These are phyloP conservation scores for Notospermus geniculatus DNA, from an alignment of 1,140 invertebrate species.

Conservation along the genomic window DNA sequence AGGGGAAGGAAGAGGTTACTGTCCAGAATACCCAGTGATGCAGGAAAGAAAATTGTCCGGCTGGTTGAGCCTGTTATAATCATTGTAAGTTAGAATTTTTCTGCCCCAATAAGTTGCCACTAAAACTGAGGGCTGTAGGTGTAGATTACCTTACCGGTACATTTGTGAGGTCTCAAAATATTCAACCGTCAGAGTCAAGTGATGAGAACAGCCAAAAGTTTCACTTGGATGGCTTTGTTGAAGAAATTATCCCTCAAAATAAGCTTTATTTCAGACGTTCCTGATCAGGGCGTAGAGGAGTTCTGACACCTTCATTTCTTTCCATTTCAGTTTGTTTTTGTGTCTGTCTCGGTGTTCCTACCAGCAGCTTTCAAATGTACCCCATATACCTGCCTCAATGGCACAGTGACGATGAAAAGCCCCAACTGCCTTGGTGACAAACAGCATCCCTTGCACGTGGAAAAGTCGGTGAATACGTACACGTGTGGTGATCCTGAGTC, in stretches of 20 bases:
- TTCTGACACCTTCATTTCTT: background rate
- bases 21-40: conserved; percentile 30
- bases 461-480: conserved; percentile 33
- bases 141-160: too few relatives aligned
- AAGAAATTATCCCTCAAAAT: too few relatives aligned
- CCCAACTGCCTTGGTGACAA: conserved; percentile 42
- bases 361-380: conserved; percentile 42
- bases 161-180: too few relatives aligned
- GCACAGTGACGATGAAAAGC: conserved; percentile 26
- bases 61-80: conserved; percentile 48
- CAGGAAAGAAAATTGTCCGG: conserved; percentile 38
- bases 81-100: too few relatives aligned
- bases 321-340: conserved; percentile 38
- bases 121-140: too few relatives aligned
- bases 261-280: too few relatives aligned
- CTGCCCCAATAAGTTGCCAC: too few relatives aligned
- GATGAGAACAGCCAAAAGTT: too few relatives aligned
- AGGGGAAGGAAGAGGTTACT: conserved; percentile 36
- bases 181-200: too few relatives aligned
- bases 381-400: conserved; percentile 38
- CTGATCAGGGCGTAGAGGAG: conserved; percentile 8
- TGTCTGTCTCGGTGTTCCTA: conserved; percentile 39
- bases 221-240: too few relatives aligned
- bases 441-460: conserved; percentile 39
- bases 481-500: conserved; percentile 30